These are phyloP conservation scores for Monopis laevigella DNA, from an alignment of 2,888 invertebrate species.

Conservation along the genomic window DNA sequence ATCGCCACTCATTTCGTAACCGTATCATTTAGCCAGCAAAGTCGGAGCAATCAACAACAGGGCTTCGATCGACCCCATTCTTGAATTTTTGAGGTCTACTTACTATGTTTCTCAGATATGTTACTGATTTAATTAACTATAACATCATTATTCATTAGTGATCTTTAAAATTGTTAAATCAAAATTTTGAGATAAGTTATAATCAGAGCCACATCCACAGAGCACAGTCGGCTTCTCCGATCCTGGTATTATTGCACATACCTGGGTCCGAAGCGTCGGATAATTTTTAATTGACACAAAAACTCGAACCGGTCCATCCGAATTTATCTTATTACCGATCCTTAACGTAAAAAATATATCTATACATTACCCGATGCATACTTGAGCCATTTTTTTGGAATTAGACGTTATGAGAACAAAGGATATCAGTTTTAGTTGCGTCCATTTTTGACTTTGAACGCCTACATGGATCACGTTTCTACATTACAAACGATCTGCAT, in stretches of 20 bases:
- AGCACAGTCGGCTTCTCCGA: neutral
- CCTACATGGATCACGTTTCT: too few relatives aligned
- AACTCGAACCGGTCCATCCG: slow-evolving; percentile 42
- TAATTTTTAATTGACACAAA: slow-evolving; percentile 65
- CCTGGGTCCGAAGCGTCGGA: slow-evolving; percentile 44
- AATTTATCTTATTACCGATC: slow-evolving; percentile 57
- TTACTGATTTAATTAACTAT: too few relatives aligned
- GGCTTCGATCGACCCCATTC: too few relatives aligned
- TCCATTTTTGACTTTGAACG: slow-evolving; percentile 1
- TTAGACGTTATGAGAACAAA: slow-evolving; percentile 8
- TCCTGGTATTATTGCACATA: slow-evolving; percentile 27
- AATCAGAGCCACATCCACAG: neutral
- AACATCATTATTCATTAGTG: too few relatives aligned
- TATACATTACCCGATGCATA: slow-evolving; percentile 7
- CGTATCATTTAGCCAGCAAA: too few relatives aligned
- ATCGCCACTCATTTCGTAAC: too few relatives aligned
- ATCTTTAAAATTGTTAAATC: too few relatives aligned
- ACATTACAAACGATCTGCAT: too few relatives aligned
- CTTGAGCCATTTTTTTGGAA: slow-evolving; percentile 9
- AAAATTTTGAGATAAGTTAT: neutral
- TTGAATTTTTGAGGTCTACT: too few relatives aligned
- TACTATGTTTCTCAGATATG: too few relatives aligned
- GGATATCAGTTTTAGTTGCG: neutral
- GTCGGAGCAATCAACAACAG: too few relatives aligned
- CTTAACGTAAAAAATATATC: slow-evolving; percentile 4